Base-by-base conservation (phyloP, 2,113 vertebrate genomes). In the Chaetops frenatus region DNA sequence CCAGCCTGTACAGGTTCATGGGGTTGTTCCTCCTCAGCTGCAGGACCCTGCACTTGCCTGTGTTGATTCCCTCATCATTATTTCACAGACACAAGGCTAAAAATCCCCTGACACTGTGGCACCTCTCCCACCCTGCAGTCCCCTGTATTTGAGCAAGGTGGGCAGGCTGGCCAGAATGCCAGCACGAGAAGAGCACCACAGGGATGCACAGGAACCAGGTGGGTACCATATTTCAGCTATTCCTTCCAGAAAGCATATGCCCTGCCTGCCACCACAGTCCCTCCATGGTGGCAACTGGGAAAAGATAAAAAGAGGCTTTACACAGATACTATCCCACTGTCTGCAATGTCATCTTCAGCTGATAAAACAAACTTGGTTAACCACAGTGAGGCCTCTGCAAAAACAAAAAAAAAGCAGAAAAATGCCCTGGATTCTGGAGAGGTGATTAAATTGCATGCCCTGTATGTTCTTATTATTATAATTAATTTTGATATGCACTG, bases 91-190 rank as follows among this genome's bases (percentile, higher is more conserved):
- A 31, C 2, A 42, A 84, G 12, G 36, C n/a, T 69, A 20, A 77
- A 70, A 12, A 7, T 57, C 20, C 23, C 31, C 25, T 44, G 48
- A 15, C 31, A 20, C 44, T n/a, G 42, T 14, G 29, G 29, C 38
- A 33, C 31, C 28, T 53, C n/a, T 86, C n/a, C 50, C 33, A 4
- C 20, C 45, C 64, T 77, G 45, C 33, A 33, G 31, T 21, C 35
- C n/a, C 1, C 0, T 0, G 0, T 21, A 4, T 24, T 56, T 3
- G 1, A 6, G 2, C 0, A 8, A 57, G 57, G 10, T 54, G 42
- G 8, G 9, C 4, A 23, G 51, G 33, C 40, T 56, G 60, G 18
- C n/a, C 62, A 47, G 19, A 53, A 38, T 31, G 24, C 18, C 51
- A 15, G 27, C 0, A 1, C 9, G 45, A 56, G 25, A 77, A 33